phyloP scores from a whole-genome alignment of 2,888 invertebrate genomes.

The Tortricodes alternella region DNA sequence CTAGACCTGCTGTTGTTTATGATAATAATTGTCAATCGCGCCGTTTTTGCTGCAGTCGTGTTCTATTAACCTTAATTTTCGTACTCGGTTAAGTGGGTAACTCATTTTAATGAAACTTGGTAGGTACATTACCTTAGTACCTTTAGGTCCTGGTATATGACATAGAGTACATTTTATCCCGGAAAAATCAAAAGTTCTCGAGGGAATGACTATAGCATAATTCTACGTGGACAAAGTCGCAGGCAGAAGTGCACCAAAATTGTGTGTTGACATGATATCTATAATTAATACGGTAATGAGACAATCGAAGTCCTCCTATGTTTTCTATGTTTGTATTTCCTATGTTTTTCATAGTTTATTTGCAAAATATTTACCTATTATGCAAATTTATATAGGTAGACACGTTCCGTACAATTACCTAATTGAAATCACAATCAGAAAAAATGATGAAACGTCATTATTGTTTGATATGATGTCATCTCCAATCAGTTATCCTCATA shows the following conservation, averaged over 20 bases:
- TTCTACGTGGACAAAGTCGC: too few species aligned
- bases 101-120: too few species aligned
- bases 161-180: too few species aligned
- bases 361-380: slow-evolving; percentile 15
- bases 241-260: not conserved
- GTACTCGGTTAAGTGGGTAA: too few species aligned
- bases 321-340: slow-evolving; percentile 11
- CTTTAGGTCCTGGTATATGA: too few species aligned
- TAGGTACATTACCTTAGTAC: too few species aligned
- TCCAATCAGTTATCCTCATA: not conserved
- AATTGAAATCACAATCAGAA: not conserved
- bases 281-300: slow-evolving; percentile 8
- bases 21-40: too few species aligned
- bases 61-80: too few species aligned
- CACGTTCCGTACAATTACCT: not conserved
- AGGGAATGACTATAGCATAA: too few species aligned
- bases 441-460: slow-evolving; percentile 8
- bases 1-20: too few species aligned
- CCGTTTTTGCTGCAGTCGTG: too few species aligned
- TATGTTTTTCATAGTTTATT: not conserved
- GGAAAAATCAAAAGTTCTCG: too few species aligned
- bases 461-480: not conserved
- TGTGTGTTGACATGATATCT: not conserved
- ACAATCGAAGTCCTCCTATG: slow-evolving; percentile 8
- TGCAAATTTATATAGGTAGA: slow-evolving; percentile 2